Percentiles rank a stretch among this genome's conserved stretches.
These are phyloP conservation scores for Myiothlypis coronata DNA, from an alignment of 2,797 vertebrate species.

Conservation along the genomic window DNA sequence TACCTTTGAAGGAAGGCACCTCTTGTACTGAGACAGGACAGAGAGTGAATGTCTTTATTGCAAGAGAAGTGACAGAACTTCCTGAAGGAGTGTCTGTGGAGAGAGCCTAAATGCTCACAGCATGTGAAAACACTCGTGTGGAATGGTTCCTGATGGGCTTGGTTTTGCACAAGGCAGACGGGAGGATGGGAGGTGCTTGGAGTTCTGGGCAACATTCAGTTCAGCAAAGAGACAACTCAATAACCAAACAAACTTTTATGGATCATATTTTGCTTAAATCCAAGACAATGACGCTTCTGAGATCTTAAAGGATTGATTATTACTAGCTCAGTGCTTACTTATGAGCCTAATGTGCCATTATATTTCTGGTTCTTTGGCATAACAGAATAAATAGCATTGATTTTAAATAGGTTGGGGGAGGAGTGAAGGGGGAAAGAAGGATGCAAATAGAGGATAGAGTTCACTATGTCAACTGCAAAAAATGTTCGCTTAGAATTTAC, in stretches of 20 bases:
- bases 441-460: not conserved
- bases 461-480: not conserved
- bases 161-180: not conserved
- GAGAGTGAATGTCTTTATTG: not conserved
- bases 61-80: not conserved
- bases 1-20: not conserved
- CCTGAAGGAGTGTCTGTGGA: not conserved
- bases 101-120: not conserved
- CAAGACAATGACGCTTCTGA: not conserved
- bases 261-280: not conserved
- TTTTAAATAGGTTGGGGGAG: not conserved
- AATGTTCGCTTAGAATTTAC: not conserved
- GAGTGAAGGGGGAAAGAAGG: not conserved
- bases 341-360: not conserved
- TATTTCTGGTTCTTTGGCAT: not conserved
- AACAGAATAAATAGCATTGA: not conserved
- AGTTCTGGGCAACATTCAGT: not conserved
- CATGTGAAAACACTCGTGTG: accelerated
- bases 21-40: not conserved
- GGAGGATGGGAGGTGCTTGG: not conserved
- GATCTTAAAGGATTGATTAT: not conserved
- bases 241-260: not conserved
- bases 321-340: not conserved
- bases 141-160: not conserved
- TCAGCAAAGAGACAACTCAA: not conserved